Conservation (phyloP, 2,113 vertebrate genomes). For the Cyprinodon tularosa region DNA sequence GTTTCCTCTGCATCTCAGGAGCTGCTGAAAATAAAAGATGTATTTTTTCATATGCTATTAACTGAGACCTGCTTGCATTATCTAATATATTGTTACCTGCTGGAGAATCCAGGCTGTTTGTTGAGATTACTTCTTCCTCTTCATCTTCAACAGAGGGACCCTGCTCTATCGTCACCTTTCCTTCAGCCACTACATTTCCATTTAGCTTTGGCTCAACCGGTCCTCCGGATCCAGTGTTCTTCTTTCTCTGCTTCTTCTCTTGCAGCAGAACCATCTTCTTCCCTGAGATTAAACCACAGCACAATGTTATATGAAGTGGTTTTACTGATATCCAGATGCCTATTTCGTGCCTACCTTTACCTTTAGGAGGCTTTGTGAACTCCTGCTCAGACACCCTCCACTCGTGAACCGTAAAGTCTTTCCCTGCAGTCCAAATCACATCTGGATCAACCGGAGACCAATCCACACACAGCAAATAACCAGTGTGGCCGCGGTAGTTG, state of each 20-base stretch:
- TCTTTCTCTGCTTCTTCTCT: conserved; percentile 84
- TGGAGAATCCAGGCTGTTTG: neutral
- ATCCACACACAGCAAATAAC: conserved; percentile 87
- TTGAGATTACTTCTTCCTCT: conserved; percentile 69
- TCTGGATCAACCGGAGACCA: conserved; percentile 93
- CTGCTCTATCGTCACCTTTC: conserved; percentile 40
- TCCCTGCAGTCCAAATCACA: conserved; percentile 90
- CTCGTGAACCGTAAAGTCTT: conserved; percentile 93
- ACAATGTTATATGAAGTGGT: neutral
- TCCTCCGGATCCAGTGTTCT: conserved; percentile 73
- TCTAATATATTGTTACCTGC: conserved; percentile 28
- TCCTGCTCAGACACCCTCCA: conserved; percentile 90
- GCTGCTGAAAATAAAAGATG: conserved; percentile 28
- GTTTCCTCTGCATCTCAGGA: conserved; percentile 52
- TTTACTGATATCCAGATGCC: neutral
- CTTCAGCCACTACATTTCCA: conserved; percentile 54
- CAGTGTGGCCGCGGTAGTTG: conserved; percentile 92
- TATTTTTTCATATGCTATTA: neutral
- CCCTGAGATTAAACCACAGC: conserved; percentile 70
- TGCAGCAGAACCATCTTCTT: conserved; percentile 80
- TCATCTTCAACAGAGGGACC: conserved; percentile 76
- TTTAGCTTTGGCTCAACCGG: conserved; percentile 59
- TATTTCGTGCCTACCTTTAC: conserved; percentile 59
- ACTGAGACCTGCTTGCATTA: neutral
- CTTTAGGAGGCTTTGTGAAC: conserved; percentile 88